These are phyloP conservation scores for Nesoenas mayeri DNA, from an alignment of 2,113 vertebrate species.

Conservation along the genomic window DNA sequence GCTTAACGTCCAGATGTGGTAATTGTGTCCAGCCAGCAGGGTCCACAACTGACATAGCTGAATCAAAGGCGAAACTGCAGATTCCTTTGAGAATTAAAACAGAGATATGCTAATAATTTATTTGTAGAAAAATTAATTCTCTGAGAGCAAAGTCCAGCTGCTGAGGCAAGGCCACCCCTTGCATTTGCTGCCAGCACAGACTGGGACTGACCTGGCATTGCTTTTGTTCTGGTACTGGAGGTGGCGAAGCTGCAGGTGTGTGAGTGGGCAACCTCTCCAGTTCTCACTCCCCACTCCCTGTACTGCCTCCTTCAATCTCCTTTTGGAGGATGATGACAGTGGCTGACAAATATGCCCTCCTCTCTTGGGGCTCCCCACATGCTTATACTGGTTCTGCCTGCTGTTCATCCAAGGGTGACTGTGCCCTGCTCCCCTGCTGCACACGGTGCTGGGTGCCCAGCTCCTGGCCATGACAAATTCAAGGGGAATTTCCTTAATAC, in stretches of 20 bases:
- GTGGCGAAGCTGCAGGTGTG: not conserved
- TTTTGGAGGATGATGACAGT: not conserved
- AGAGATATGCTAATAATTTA: not conserved
- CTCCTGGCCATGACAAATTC: not conserved
- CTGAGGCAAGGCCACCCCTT: not conserved
- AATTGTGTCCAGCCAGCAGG: not conserved
- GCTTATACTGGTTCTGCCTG: not conserved
- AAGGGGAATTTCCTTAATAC: not conserved
- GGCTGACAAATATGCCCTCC: not conserved
- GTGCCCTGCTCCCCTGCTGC: not conserved
- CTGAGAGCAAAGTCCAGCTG: not conserved
- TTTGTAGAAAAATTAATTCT: not conserved
- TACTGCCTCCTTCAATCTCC: not conserved
- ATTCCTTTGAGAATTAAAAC: not conserved
- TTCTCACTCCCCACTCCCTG: not conserved
- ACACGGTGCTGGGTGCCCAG: not conserved
- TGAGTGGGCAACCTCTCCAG: not conserved
- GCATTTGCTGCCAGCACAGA: not conserved
- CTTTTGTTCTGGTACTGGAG: not conserved
- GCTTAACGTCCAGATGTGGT: not conserved
- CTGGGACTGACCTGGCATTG: not conserved
- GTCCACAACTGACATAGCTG: not conserved
- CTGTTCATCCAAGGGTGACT: not conserved
- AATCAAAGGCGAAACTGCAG: not conserved
- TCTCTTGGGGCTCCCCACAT: fast-evolving